Base-by-base conservation (phyloP, 1,140 invertebrate species). In the Kradibia gibbosae region DNA sequence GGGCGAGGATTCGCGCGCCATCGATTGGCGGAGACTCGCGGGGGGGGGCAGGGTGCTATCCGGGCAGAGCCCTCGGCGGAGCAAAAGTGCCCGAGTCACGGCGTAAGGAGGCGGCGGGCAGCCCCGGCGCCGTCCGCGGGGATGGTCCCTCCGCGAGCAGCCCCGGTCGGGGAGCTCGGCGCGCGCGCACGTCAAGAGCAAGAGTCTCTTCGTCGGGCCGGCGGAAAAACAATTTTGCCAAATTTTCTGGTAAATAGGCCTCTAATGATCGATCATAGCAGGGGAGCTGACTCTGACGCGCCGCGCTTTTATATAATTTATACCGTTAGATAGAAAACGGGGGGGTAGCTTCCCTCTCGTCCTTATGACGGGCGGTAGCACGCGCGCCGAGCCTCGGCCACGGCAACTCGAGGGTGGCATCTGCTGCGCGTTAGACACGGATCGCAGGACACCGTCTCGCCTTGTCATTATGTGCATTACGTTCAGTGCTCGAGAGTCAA, bases 351-450 rank as follows among this genome's bases (percentile, higher is more conserved):
- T 90, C 89, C 88, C 89, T 88, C 85, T 84, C 83, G 85, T 57
- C 65, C 60, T 79, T 79, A 80, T 74, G 81, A 11, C 42, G 42
- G 70, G 60, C 0, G 3, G 60, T 17, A 10, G 62, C n/a, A 7
- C 34, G 34, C 62, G 42, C 70, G 11, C 20, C 36, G 50, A 53
- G 34, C 25, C 10, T 8, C 22, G 39, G 70, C 70, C 20, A 28
- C 77, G 78, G 80, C 80, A 82, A 83, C 82, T 84, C 79, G 88
- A 88, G 89, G 88, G 88, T 88, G 88, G 91, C 91, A 91, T 91
- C 91, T 91, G 91, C 89, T 91, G 82, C 87, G 83, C 85, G 89
- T 91, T 91, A 91, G 91, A 90, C 86, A 91, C 91, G 91, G 91
- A 85, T 91, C 91, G 89, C 76, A 55, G 75, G 81, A 82, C 81